Evolutionary conservation across 2,797 vertebrate species (phyloP).

Genomic region (Setipinna tenuifilis): DNA sequence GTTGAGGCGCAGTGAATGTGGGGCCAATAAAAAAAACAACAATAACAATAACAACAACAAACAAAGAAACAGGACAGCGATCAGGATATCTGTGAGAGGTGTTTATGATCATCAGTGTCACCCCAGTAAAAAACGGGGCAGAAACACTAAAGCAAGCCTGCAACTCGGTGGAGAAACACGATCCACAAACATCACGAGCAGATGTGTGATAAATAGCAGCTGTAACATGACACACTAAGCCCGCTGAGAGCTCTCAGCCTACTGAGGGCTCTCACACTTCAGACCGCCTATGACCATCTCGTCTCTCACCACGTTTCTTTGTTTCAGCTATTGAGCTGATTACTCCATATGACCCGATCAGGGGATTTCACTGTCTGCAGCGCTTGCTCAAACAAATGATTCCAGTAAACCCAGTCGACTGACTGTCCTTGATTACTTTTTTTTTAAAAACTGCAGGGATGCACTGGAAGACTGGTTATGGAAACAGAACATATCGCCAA

Average conservation of each 20-base stretch:
- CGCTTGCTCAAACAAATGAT: background rate
- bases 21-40: background rate
- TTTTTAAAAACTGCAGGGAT: background rate
- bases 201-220: slow-evolving; percentile 22
- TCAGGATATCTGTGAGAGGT: slow-evolving; percentile 29
- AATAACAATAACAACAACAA: too few species aligned
- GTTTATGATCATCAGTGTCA: slow-evolving; percentile 4
- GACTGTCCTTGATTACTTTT: background rate
- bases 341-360: background rate
- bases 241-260: background rate
- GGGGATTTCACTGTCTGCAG: background rate
- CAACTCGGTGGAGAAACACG: background rate
- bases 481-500: slow-evolving; percentile 8
- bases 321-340: slow-evolving; percentile 3
- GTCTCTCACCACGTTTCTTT: background rate
- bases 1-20: background rate
- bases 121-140: background rate
- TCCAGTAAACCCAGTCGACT: background rate
- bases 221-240: background rate
- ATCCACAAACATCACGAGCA: slow-evolving; percentile 19
- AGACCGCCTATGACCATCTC: background rate
- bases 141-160: background rate
- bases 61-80: background rate
- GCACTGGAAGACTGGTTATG: background rate
- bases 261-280: slow-evolving; percentile 8